Evolutionary conservation across 2,797 vertebrate genomes (phyloP).

Genomic region (Arctocebus calabarensis): DNA sequence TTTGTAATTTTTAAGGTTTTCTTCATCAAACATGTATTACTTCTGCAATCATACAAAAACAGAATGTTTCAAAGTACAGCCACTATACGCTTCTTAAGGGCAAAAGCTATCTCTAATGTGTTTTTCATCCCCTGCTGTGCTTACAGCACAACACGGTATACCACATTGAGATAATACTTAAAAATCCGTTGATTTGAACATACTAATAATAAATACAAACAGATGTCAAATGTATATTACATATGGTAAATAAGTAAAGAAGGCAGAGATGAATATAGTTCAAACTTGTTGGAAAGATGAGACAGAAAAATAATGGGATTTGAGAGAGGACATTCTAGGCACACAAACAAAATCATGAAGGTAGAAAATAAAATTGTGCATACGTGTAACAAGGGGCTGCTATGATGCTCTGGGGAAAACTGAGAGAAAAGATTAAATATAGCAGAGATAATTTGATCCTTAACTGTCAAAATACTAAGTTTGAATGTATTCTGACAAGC

Average conservation of each 20-base stretch:
- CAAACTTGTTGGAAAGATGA: slow-evolving; percentile 41
- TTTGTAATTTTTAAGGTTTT: slow-evolving; percentile 45
- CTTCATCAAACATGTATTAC: slow-evolving; percentile 10
- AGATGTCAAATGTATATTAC: slow-evolving; percentile 48
- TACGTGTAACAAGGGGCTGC: neutral
- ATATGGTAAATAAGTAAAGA: slow-evolving; percentile 5
- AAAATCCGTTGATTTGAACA: slow-evolving; percentile 54
- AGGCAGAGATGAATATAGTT: slow-evolving; percentile 11
- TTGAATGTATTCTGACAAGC: slow-evolving; percentile 51
- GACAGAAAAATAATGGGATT: slow-evolving; percentile 23
- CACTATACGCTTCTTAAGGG: slow-evolving; percentile 1
- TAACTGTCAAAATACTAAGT: slow-evolving; percentile 14
- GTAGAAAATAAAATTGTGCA: neutral
- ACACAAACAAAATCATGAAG: slow-evolving; percentile 4
- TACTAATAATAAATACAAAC: neutral
- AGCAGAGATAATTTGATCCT: slow-evolving; percentile 33
- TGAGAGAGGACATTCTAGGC: neutral
- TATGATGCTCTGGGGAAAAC: neutral
- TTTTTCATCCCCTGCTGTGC: slow-evolving; percentile 14
- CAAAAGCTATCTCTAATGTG: neutral
- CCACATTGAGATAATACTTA: neutral
- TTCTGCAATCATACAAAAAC: slow-evolving; percentile 29
- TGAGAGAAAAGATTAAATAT: slow-evolving; percentile 31
- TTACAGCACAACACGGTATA: slow-evolving; percentile 16
- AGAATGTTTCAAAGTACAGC: slow-evolving; percentile 29